Evolutionary conservation across 2,113 vertebrate genomes (phyloP), one percentile per base, ranked within the genome.

Genomic region (Anthoscopus minutus): DNA sequence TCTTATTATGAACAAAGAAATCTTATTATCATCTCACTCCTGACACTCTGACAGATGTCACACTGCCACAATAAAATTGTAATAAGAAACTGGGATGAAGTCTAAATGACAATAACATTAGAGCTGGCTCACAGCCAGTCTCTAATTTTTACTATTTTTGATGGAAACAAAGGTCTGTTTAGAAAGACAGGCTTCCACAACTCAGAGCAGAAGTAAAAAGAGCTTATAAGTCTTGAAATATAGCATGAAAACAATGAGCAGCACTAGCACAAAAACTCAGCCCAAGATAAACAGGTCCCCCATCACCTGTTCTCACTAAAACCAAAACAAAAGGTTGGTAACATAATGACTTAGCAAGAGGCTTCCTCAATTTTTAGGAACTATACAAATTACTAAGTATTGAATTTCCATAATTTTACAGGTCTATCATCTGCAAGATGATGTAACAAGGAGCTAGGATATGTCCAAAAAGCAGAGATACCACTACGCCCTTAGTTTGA

Each of bases 401-500:
- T 89, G 7, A 8, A 67, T 61, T 61, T 48, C 19, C 70, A 35
- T 13, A 4, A 12, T 31, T 86, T 66, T 28, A 27, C 16, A 48
- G 9, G 53, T 61, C 48, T 57, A 81, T 84, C 13, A 57, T n/a
- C 45, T 66, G n/a, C 19, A 48, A 77, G 61, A 40, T 2, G 0
- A 56, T 28, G 4, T 24, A 38, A 64, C 53, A 51, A 69, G 58
- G 22, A 53, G 45, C 44, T 13, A 66, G 2, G 2, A 33, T 10
- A 4, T 79, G 11, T 40, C 15, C 22, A 44, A 81, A 70, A 76
- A 35, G 2, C 15, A 51, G 65, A 64, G 19, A 45, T 45, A 45
- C 20, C 2, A 1, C 30, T 45, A 19, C 8, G 6, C 8, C 11
- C 51, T 51, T 23, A 58, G 4, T 5, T 1, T 17, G 33, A 80